These are phyloP conservation scores for Chitala chitala DNA, from an alignment of 2,113 vertebrate genomes.

Conservation along the genomic window DNA sequence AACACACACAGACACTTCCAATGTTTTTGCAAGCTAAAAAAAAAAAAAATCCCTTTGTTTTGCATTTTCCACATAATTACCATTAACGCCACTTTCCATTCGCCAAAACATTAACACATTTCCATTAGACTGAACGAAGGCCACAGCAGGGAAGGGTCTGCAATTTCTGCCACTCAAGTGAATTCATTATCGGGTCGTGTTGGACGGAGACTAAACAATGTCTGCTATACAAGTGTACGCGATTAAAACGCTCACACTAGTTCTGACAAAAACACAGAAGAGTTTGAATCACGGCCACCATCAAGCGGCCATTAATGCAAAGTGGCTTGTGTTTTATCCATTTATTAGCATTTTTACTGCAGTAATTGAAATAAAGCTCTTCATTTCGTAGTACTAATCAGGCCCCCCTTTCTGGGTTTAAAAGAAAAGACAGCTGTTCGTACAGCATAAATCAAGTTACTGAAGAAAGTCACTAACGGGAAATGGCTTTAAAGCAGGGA, in stretches of 20 bases:
- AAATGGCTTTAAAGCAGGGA: not conserved
- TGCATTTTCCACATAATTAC: not conserved
- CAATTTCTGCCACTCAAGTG: constrained; percentile 3
- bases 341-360: too few species aligned
- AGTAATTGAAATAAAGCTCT: too few species aligned
- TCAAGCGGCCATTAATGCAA: too few species aligned
- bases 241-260: not conserved
- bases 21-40: not conserved
- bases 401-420: too few species aligned
- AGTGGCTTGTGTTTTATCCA: too few species aligned
- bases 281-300: not conserved
- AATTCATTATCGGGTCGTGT: not conserved
- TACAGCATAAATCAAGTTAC: too few species aligned
- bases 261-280: not conserved
- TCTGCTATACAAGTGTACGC: not conserved
- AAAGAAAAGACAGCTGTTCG: too few species aligned
- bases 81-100: too few species aligned
- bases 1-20: not conserved
- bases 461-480: too few species aligned
- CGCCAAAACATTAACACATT: too few species aligned
- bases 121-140: too few species aligned
- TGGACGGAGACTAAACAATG: not conserved
- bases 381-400: too few species aligned
- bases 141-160: not conserved
- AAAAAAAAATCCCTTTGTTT: not conserved